Base-by-base conservation (phyloP, 2,888 invertebrate genomes). In the Caenorhabditis doughertyi region DNA sequence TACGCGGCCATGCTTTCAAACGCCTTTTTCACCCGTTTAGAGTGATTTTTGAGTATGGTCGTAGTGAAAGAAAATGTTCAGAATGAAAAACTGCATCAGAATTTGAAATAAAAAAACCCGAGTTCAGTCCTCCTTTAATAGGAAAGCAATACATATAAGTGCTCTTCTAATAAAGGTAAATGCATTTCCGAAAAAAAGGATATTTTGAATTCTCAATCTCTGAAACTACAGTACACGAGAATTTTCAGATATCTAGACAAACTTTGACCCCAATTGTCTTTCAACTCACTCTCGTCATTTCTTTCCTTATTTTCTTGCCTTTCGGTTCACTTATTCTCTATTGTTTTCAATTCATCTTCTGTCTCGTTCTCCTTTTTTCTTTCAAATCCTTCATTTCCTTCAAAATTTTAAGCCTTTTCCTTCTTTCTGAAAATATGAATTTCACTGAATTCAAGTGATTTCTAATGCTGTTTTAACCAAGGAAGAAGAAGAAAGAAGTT, bases 261-360 rank as follows among this genome's bases (percentile, higher is more conserved):
- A 60, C 42, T 58, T 39, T 58, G 58, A 35, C 25, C 60, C 16
- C 18, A 32, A 18, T 56, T 35, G 9, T 35, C 18, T 35, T 32
- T 56, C 9, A 56, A 56, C 56, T 56, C 56, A 56, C 9, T 35
- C 23, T 32, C 13, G 65, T 67, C 35, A 51, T 8, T 67, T 51
- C 27, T 32, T 39, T 29, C 53, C n/a, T 11, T 49, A 18, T 39
- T 53, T 39, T 39, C 13, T 39, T 4, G 32, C n/a, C 23, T 67
- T 39, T 53, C 67, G 67, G 67, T 67, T 53, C 67, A 53, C 53
- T 67, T 39, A 35, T 53, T 67, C 25, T 32, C 21, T 21, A 49
- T 49, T 49, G 51, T 65, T 67, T 51, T 21, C 29, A 18, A 8
- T 23, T 21, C 25, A 16, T 39, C 25, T 13, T 25, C 39, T n/a